phyloP scores from a whole-genome alignment of 2,113 vertebrate species.

The Anolis sagrei region DNA sequence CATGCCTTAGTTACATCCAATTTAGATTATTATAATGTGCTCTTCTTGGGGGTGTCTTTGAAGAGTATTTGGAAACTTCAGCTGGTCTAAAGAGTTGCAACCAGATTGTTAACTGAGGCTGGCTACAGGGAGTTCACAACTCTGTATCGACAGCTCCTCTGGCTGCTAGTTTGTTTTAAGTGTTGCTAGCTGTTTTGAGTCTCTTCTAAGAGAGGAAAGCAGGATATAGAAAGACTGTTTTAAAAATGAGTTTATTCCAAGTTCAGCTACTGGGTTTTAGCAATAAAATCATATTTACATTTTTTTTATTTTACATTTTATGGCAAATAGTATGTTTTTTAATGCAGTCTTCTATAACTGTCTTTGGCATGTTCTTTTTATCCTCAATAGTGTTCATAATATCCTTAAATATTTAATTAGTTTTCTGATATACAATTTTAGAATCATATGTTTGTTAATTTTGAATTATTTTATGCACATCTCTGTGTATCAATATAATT shows the following conservation, averaged over 20 bases:
- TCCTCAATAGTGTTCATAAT: background rate
- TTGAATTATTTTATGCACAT: background rate
- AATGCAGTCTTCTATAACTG: background rate
- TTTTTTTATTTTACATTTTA: background rate
- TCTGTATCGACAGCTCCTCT: too few relatives aligned
- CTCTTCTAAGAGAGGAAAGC: too few relatives aligned
- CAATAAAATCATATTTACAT: background rate
- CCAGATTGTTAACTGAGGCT: too few relatives aligned
- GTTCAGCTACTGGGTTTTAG: background rate
- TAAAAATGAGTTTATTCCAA: background rate
- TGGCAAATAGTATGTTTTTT: background rate
- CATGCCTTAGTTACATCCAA: too few relatives aligned
- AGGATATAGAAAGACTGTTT: too few relatives aligned
- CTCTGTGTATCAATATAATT: background rate
- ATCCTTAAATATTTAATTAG: conserved; percentile 19
- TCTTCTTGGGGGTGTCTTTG: too few relatives aligned
- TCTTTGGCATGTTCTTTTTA: background rate
- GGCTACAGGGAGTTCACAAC: too few relatives aligned
- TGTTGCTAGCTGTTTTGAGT: too few relatives aligned
- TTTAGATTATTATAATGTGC: too few relatives aligned
- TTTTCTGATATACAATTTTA: background rate
- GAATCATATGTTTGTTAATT: background rate
- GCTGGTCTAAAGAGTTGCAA: too few relatives aligned
- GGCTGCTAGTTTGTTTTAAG: too few relatives aligned
- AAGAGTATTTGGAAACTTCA: too few relatives aligned